Evolutionary conservation across 2,888 invertebrate genomes (phyloP).

Genomic region (Abrostola tripartita): DNA sequence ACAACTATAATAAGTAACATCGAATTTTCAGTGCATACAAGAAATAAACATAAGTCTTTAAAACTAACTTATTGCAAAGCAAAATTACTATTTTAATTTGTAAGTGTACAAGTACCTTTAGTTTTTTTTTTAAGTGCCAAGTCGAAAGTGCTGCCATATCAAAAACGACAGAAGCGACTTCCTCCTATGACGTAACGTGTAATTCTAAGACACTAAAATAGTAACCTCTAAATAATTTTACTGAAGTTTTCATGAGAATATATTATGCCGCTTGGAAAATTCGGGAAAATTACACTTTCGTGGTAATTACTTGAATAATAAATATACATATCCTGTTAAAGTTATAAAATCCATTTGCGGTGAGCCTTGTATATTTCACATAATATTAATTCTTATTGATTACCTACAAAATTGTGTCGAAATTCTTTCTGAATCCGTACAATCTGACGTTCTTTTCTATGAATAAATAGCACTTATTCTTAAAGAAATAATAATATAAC

Average conservation of each 20-base stretch:
- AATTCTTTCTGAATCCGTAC: not conserved
- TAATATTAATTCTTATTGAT: conserved; percentile 29
- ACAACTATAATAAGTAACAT: too few species aligned
- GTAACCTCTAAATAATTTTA: conserved; percentile 68
- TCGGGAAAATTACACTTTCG: conserved; percentile 85
- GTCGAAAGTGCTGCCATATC: conserved; percentile 22
- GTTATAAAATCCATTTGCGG: conserved; percentile 56
- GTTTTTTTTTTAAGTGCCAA: not conserved
- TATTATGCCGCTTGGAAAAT: conserved; percentile 88
- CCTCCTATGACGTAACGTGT: conserved; percentile 67
- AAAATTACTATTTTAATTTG: not conserved
- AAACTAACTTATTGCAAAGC: too few species aligned
- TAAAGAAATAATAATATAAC: too few species aligned
- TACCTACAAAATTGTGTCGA: conserved; percentile 1
- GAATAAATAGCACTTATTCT: too few species aligned
- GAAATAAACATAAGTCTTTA: not conserved
- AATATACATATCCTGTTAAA: conserved; percentile 59
- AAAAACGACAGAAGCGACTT: conserved; percentile 44
- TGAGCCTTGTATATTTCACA: conserved; percentile 58
- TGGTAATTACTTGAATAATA: conserved; percentile 80
- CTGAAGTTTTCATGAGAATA: conserved; percentile 62
- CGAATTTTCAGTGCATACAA: not conserved
- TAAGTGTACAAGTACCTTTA: not conserved
- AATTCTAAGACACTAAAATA: conserved; percentile 59
- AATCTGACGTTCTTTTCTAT: not conserved